These are phyloP conservation scores for Drosophila prostipennis DNA, from an alignment of 2,888 invertebrate species.

Conservation along the genomic window DNA sequence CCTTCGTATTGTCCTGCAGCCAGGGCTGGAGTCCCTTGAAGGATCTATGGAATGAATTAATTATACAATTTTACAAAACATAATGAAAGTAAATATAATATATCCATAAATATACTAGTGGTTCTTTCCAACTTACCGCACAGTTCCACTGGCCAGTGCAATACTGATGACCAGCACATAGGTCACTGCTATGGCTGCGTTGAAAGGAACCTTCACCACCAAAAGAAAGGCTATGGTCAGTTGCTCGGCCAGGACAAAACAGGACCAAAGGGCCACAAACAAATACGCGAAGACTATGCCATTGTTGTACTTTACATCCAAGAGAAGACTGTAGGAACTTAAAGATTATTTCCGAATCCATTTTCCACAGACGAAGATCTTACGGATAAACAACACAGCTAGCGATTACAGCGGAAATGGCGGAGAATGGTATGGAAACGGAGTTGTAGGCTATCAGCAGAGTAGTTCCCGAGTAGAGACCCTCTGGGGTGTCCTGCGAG, in stretches of 20 bases:
- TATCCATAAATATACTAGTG: neutral
- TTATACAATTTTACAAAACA: no score
- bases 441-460: conserved; percentile 92
- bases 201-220: conserved; percentile 91
- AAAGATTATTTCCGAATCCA: neutral
- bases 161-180: conserved; percentile 90
- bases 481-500: conserved; percentile 95
- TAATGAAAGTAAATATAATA: no score
- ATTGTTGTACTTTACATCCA: conserved; percentile 81
- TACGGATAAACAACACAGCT: conserved; percentile 90
- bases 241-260: conserved; percentile 94
- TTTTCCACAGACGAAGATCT: conserved; percentile 69
- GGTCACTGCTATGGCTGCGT: conserved; percentile 91
- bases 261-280: conserved; percentile 91
- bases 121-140: conserved; percentile 86
- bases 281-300: conserved; percentile 87
- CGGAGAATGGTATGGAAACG: conserved; percentile 92
- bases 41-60: conserved; percentile 86
- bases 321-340: conserved; percentile 69
- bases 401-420: conserved; percentile 89
- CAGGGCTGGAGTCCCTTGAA: conserved; percentile 92
- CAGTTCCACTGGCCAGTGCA: conserved; percentile 90
- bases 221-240: conserved; percentile 92
- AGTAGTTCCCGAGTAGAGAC: conserved; percentile 93
- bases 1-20: conserved; percentile 91